Percentiles rank a stretch among this genome's conserved stretches.
Conservation (phyloP, 1,140 invertebrate genomes). For the Hermetia illucens region DNA sequence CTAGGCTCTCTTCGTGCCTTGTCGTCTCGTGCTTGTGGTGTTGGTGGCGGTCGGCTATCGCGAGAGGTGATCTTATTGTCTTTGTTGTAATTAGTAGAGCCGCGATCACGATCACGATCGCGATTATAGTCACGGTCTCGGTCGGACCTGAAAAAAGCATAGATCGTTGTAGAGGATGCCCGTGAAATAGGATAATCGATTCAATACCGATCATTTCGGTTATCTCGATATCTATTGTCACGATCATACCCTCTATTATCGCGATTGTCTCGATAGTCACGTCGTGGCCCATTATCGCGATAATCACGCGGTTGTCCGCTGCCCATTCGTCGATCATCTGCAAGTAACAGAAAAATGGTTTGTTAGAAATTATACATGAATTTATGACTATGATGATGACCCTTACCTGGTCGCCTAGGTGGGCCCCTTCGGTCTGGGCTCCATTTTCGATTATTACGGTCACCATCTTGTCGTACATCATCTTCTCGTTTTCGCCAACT, state of each 20-base stretch:
- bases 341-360: background rate
- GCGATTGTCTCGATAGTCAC: background rate
- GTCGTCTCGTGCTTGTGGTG: slow-evolving; percentile 12
- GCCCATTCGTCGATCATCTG: background rate
- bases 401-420: background rate
- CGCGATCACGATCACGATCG: slow-evolving; percentile 7
- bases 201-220: slow-evolving; percentile 10
- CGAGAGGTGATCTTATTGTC: background rate
- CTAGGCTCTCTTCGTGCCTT: slow-evolving; percentile 12
- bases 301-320: background rate
- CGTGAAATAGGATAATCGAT: slow-evolving; percentile 5
- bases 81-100: too few species aligned
- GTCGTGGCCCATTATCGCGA: background rate
- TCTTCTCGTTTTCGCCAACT: slow-evolving; percentile 8
- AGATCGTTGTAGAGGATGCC: background rate
- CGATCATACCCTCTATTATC: slow-evolving; percentile 2
- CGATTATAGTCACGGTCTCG: background rate
- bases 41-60: slow-evolving; percentile 4
- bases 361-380: background rate
- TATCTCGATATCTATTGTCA: slow-evolving; percentile 5
- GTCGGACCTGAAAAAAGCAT: background rate
- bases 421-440: slow-evolving; percentile 1
- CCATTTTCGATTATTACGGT: slow-evolving; percentile 1
- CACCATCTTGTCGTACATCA: background rate
- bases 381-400: background rate